phyloP scores from a whole-genome alignment of 2,888 invertebrate genomes.

The Apamea anceps region DNA sequence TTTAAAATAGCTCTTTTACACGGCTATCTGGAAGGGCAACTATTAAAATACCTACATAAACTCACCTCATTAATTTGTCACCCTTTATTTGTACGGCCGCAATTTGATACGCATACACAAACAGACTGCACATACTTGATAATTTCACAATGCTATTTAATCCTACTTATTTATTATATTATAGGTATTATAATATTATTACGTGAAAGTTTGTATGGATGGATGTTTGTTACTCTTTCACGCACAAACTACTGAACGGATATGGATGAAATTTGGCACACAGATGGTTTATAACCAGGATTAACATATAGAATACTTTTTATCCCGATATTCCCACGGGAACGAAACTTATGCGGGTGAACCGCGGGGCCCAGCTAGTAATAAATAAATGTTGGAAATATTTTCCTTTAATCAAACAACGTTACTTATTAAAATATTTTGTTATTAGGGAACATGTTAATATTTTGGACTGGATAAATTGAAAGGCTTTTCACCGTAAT shows the following conservation, averaged over 20 bases:
- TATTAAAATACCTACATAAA: conserved; percentile 44
- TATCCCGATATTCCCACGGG: no score
- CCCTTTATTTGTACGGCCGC: conserved; percentile 28
- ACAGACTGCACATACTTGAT: conserved; percentile 31
- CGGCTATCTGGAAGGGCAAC: conserved; percentile 5
- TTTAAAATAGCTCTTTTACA: conserved; percentile 28
- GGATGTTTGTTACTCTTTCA: no score
- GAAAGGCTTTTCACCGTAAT: neutral
- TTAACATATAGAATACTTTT: no score
- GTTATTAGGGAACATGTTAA: conserved; percentile 30
- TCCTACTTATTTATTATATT: no score
- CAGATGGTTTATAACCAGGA: no score
- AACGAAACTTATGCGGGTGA: no score
- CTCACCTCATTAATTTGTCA: conserved; percentile 42
- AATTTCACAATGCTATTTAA: conserved; percentile 6
- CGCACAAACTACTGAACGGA: no score
- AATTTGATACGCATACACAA: conserved; percentile 38
- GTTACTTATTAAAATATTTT: conserved; percentile 13
- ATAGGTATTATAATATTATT: no score
- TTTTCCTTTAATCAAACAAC: conserved; percentile 35
- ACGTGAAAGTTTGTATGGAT: no score
- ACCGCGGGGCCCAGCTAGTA: neutral
- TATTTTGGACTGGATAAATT: conserved; percentile 9
- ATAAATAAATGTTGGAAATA: conserved; percentile 28
- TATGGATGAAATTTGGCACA: no score